Percentiles rank a stretch among this genome's conserved stretches.
phyloP scores from a whole-genome alignment of 2,888 invertebrate species.

The Scaptomyza cyrtandrae region DNA sequence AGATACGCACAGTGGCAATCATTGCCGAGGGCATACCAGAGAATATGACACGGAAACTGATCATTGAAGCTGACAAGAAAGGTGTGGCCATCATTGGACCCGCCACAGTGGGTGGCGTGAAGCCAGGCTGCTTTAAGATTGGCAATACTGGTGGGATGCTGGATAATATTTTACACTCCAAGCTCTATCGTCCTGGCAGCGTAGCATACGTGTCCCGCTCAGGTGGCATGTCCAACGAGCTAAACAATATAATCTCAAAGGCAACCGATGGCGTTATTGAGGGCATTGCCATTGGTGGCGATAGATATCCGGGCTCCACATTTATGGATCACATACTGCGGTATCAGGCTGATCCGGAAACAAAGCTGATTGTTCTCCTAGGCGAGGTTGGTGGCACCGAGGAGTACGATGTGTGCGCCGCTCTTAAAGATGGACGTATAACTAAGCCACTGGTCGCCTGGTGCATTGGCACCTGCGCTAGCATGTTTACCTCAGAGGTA shows the following conservation, averaged over 20 bases:
- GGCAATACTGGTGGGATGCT: constrained; percentile 99
- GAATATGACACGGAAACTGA: constrained; percentile 97
- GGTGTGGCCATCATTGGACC: constrained; percentile 95
- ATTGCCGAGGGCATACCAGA: constrained; percentile 99
- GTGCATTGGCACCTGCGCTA: constrained; percentile 97
- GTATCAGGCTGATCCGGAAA: constrained; percentile 91
- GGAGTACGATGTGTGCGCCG: constrained; percentile 97
- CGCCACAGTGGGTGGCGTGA: constrained; percentile 98
- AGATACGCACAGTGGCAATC: constrained; percentile 98
- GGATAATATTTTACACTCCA: constrained; percentile 99
- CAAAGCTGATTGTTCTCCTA: constrained; percentile 97
- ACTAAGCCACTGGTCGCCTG: constrained; percentile 98
- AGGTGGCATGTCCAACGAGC: constrained; percentile 99
- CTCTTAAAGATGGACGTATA: constrained; percentile 91
- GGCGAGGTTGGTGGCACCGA: constrained; percentile 99
- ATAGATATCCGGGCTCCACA: constrained; percentile 98
- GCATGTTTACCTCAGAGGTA: constrained; percentile 95
- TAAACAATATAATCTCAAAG: constrained; percentile 98
- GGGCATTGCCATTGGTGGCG: constrained; percentile 99
- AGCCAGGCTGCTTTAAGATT: constrained; percentile 99
- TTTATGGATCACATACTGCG: constrained; percentile 98
- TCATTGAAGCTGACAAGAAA: constrained; percentile 92
- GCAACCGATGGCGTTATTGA: constrained; percentile 98
- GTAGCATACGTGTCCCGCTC: constrained; percentile 99
- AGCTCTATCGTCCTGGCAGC: constrained; percentile 97